phyloP scores from a whole-genome alignment of 2,888 invertebrate species.

The Argyresthia albistria region DNA sequence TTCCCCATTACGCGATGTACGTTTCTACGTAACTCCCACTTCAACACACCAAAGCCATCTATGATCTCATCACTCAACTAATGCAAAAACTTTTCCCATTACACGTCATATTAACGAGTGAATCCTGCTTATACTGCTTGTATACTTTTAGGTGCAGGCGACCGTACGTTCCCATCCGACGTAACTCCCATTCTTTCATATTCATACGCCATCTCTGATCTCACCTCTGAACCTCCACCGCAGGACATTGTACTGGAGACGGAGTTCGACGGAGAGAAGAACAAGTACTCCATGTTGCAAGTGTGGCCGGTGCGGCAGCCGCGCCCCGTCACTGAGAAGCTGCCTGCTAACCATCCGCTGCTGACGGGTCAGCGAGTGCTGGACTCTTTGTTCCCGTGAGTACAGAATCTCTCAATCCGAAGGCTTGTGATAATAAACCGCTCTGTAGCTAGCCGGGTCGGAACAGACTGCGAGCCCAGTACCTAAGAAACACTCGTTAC shows the following conservation, averaged over 20 bases:
- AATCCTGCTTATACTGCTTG: too few species aligned
- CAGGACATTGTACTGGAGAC: constrained; percentile 97
- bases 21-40: too few species aligned
- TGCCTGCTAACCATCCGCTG: constrained; percentile 98
- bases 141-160: too few species aligned
- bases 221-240: background rate
- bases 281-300: constrained; percentile 96
- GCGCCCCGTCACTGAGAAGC: constrained; percentile 96
- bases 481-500: too few species aligned
- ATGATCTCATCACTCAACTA: background rate
- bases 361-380: constrained; percentile 98
- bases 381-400: constrained; percentile 97
- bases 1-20: too few species aligned
- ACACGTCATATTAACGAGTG: too few species aligned
- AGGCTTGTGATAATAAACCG: too few species aligned
- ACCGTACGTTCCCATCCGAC: too few species aligned
- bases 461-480: too few species aligned
- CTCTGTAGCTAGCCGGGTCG: too few species aligned
- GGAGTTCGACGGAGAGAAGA: constrained; percentile 97
- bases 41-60: background rate
- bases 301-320: constrained; percentile 99
- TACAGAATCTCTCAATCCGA: constrained; percentile 16
- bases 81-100: too few species aligned
- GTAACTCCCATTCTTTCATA: background rate
- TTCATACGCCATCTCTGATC: background rate